Evolutionary conservation across 2,113 vertebrate genomes (phyloP).

Genomic region (Verasper variegatus): DNA sequence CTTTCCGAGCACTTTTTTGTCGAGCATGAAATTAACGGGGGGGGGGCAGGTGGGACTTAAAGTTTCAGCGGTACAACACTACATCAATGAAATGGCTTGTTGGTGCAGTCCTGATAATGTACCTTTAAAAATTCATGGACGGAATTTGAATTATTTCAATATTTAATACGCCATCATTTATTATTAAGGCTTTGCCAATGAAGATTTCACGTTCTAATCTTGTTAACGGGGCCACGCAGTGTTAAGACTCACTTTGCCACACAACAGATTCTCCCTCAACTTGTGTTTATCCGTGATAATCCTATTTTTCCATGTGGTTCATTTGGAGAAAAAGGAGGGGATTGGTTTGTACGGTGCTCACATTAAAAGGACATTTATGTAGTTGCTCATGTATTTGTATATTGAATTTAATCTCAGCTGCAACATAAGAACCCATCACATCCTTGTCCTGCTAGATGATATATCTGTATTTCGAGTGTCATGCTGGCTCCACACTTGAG

Average conservation of each 20-base stretch:
- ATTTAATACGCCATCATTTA: slow-evolving; percentile 77
- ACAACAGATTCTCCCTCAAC: slow-evolving; percentile 54
- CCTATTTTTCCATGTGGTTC: not conserved
- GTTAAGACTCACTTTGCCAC: slow-evolving; percentile 53
- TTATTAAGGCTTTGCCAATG: slow-evolving; percentile 78
- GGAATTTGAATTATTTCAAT: slow-evolving; percentile 75
- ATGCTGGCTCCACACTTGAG: too few species aligned
- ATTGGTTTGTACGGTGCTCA: not conserved
- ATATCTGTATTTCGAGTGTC: not conserved
- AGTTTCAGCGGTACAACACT: slow-evolving; percentile 31
- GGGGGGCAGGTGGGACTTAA: slow-evolving; percentile 29
- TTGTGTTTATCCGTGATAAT: slow-evolving; percentile 50
- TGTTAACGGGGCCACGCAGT: slow-evolving; percentile 61
- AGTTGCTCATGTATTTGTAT: slow-evolving; percentile 20
- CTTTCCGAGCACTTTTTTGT: slow-evolving; percentile 44
- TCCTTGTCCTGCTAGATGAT: slow-evolving; percentile 17
- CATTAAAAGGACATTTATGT: slow-evolving; percentile 25
- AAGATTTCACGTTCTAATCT: slow-evolving; percentile 80
- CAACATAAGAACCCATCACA: slow-evolving; percentile 12
- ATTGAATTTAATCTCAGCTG: slow-evolving; percentile 19
- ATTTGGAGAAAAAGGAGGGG: not conserved
- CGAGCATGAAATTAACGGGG: slow-evolving; percentile 18
- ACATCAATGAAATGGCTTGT: slow-evolving; percentile 68
- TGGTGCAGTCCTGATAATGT: slow-evolving; percentile 74
- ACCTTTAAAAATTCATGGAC: slow-evolving; percentile 73